Evolutionary conservation across 92 coral and sea anemone species (phyloP).

Genomic region (Paragorgia papillata): DNA sequence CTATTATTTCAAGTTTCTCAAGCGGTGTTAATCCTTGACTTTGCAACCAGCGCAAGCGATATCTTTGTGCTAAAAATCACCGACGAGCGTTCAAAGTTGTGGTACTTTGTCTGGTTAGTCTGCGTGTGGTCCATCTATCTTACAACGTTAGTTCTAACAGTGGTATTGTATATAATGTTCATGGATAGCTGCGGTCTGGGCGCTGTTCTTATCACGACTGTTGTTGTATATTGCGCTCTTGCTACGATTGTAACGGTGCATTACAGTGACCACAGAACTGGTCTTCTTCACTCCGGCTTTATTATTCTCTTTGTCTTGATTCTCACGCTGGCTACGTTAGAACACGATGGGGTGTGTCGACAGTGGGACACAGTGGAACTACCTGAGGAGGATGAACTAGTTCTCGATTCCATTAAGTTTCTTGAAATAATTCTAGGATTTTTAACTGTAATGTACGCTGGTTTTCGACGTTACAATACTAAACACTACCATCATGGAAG

Average conservation of each 20-base stretch:
- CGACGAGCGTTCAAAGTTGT: slow-evolving; percentile 27
- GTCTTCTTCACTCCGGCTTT: slow-evolving; percentile 69
- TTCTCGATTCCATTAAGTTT: background rate
- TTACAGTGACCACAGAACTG: slow-evolving; percentile 22
- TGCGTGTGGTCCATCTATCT: slow-evolving; percentile 44
- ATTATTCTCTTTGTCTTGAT: slow-evolving; percentile 59
- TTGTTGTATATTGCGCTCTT: slow-evolving; percentile 52
- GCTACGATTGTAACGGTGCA: slow-evolving; percentile 52
- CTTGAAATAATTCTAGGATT: slow-evolving; percentile 49
- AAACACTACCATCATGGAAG: slow-evolving; percentile 53
- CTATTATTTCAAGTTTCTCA: slow-evolving; percentile 64
- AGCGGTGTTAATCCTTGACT: slow-evolving; percentile 70
- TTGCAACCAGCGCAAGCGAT: slow-evolving; percentile 58
- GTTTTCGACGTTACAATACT: slow-evolving; percentile 53
- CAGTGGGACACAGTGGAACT: background rate
- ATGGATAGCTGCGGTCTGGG: slow-evolving; percentile 67
- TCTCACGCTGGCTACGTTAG: slow-evolving; percentile 63
- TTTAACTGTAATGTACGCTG: slow-evolving; percentile 62
- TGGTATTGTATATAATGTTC: slow-evolving; percentile 55
- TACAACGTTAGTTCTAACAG: slow-evolving; percentile 40
- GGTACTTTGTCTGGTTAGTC: slow-evolving; percentile 40
- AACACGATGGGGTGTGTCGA: slow-evolving; percentile 50
- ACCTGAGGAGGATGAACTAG: background rate
- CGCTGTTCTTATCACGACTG: slow-evolving; percentile 58
- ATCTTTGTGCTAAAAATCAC: slow-evolving; percentile 38